Evolutionary conservation across 2,888 invertebrate genomes (phyloP), one percentile per base, ranked within the genome.

Genomic region (Aphidoletes aphidimyza): DNA sequence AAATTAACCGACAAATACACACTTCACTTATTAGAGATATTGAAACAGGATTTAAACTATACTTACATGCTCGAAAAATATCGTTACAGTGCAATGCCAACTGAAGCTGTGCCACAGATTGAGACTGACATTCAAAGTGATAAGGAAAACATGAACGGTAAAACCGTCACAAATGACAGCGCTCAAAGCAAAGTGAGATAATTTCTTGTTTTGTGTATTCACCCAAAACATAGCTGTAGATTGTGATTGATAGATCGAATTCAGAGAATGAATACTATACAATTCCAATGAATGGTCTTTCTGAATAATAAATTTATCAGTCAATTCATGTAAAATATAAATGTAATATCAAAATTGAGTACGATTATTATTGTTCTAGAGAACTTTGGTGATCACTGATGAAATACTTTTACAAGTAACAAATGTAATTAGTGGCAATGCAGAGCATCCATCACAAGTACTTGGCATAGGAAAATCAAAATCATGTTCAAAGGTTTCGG

Each of bases 401-500:
- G 69, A 69, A 11, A 2, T n/a, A n/a, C n/a, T n/a, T n/a, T n/a
- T 69, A 34, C 69, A 69, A 69, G 69, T 69, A 30, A 86, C 87
- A 47, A 83, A 47, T 22, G n/a, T 83, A 42, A 37, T 39, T 19
- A 83, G 30, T n/a, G 54, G 45, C 54, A 19, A 26, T 47, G 47
- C 19, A 37, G 85, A 85, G 83, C 83, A 84, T 49, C 26, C 84
- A 42, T 84, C 85, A 42, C 85, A 84, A 47, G 86, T 86, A 45
- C 85, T 84, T 14, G 86, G 3, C n/a, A 5, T 30, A 1, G 69
- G 86, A 47, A 89, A 88, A 84, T 87, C 88, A 0, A 89, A 88
- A 86, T 86, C 87, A 85, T 86, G 87, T 81, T 88, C 88, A 26
- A 89, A 89, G 59, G 90, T 91, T 83, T 89, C 91, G 19, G 91